phyloP scores from a whole-genome alignment of 2,797 vertebrate genomes.

The Choloepus didactylus region DNA sequence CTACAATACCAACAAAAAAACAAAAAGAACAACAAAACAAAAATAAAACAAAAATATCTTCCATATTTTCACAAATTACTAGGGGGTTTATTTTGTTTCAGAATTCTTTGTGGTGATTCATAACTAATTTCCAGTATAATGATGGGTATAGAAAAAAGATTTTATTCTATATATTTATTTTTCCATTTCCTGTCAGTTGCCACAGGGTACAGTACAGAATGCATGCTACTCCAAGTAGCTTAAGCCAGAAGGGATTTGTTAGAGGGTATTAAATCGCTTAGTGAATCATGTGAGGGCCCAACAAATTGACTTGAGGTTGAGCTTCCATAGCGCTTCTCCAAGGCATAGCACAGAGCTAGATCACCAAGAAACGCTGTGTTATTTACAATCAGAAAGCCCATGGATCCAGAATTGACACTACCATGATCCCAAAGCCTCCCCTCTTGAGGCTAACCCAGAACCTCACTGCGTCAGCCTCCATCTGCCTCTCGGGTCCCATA shows the following conservation, averaged over 20 bases:
- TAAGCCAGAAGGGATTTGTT: conserved; percentile 2
- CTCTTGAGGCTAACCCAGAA: background rate
- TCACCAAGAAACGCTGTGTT: background rate
- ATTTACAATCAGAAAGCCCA: background rate
- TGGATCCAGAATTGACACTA: too few relatives aligned
- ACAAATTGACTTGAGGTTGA: background rate
- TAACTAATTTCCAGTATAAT: background rate
- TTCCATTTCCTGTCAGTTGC: conserved; percentile 30
- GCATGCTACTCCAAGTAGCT: background rate
- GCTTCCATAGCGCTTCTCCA: background rate
- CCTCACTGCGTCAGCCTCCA: background rate
- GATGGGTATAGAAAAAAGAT: background rate
- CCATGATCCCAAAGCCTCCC: background rate
- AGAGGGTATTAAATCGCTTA: background rate
- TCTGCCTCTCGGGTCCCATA: background rate
- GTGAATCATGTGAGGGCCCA: background rate
- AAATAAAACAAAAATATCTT: background rate
- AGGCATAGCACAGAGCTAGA: background rate
- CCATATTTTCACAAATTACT: background rate
- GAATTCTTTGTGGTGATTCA: conserved; percentile 1
- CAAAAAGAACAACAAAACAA: background rate
- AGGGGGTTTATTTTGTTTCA: background rate
- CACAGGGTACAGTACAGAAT: background rate
- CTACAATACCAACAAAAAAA: background rate
- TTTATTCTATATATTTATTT: conserved; percentile 4